Conservation (phyloP, 1,140 invertebrate genomes). For the Nasonia longicornis region DNA sequence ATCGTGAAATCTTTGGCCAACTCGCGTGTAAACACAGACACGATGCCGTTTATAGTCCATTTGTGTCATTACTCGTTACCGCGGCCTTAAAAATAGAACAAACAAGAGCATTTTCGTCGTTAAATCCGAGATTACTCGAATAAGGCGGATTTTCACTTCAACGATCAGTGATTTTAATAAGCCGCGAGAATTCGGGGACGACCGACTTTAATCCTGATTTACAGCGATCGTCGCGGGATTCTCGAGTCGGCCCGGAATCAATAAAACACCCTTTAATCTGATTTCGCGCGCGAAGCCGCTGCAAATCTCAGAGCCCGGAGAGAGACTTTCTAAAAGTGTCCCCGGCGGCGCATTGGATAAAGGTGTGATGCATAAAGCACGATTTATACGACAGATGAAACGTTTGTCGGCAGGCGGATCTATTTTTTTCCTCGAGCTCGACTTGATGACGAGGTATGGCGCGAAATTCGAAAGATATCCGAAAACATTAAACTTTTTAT, state of each 20-base stretch:
- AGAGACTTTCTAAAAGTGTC: constrained; percentile 25
- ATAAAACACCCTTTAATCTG: constrained; percentile 14
- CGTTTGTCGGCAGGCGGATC: not conserved
- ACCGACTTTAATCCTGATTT: not conserved
- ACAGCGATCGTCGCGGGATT: not conserved
- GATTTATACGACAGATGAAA: constrained; percentile 7
- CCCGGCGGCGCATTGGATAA: constrained; percentile 9
- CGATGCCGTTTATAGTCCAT: not conserved
- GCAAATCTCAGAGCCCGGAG: not conserved
- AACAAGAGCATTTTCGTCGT: not conserved
- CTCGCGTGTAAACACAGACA: not conserved
- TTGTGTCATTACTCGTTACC: not conserved
- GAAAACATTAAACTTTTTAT: no score
- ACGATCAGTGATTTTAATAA: no score
- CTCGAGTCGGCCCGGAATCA: constrained; percentile 5
- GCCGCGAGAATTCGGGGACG: not conserved
- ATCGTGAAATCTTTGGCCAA: not conserved
- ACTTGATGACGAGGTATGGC: not conserved
- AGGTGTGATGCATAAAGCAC: constrained; percentile 11
- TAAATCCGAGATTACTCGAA: no score
- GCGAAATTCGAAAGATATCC: not conserved
- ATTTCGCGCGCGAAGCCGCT: not conserved
- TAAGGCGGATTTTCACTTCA: no score
- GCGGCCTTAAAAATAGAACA: not conserved
- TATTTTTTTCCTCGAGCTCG: not conserved